Evolutionary conservation across 2,888 invertebrate genomes (phyloP), one percentile per base, ranked within the genome.

Genomic region (Quadriops clusia): DNA sequence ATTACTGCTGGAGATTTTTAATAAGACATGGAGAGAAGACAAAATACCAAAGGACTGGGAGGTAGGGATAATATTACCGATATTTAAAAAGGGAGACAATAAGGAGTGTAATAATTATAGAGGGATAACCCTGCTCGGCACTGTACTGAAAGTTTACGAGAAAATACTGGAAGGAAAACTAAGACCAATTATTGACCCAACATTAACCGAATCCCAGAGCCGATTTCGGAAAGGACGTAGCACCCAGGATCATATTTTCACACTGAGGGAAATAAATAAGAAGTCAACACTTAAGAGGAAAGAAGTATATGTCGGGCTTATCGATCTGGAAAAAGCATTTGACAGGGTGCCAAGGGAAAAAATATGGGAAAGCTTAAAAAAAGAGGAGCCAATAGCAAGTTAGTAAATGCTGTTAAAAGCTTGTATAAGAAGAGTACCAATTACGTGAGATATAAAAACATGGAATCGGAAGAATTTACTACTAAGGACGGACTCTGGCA

Each of bases 61-160:
- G 13, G 14, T 18, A 15, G 36, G 28, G 8, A n/a, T 29, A 13
- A 36, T 36, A 9, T 9, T 34, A 11, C 33, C 33, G 9, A 33
- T 36, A 29, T 16, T 28, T 25, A 36, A 35, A 16, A 36, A 36
- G 17, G 36, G 33, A 24, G 14, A 28, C 14, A 36, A 22, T n/a
- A 17, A n/a, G 20, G 33, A 36, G 5, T 34, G 36, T 20, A 17
- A 2, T 8, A 34, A 34, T 20, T 33, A 33, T 14, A 34, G 34
- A 26, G 32, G 32, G 3, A 33, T 34, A 10, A 12, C 32, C 5
- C 13, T 27, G 13, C 12, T 31, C 6, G 23, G 24, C 23, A 23
- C 24, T 9, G 30, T 17, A 5, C 10, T 32, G 11, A 33, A 33
- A 11, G 17, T 21, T 5, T 22, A 23, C 9, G 34, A 34, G 9